phyloP scores from a whole-genome alignment of 2,113 vertebrate genomes.

The Urocolius indicus region DNA sequence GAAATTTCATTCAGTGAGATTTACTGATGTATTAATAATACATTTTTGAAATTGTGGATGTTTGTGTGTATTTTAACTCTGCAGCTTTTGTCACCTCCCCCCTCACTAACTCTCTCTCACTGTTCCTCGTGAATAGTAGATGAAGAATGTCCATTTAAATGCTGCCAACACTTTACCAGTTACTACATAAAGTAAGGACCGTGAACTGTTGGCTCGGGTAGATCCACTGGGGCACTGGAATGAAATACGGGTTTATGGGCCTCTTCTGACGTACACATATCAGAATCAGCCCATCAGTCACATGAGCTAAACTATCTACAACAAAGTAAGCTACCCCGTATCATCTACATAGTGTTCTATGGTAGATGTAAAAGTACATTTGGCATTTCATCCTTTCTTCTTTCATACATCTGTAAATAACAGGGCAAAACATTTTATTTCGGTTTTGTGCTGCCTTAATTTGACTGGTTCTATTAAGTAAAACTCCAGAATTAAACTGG shows the following conservation, averaged over 20 bases:
- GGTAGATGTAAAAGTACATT: neutral
- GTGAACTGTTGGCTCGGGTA: neutral
- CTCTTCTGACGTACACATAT: neutral
- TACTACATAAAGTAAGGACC: neutral
- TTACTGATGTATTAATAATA: neutral
- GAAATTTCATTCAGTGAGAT: neutral
- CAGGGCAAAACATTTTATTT: neutral
- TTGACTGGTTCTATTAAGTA: neutral
- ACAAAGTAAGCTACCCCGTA: rapidly evolving
- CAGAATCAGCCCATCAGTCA: neutral
- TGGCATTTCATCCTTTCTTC: neutral
- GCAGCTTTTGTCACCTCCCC: neutral
- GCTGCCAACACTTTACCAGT: neutral
- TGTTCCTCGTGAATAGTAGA: neutral
- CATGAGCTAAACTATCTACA: neutral
- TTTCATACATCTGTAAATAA: neutral
- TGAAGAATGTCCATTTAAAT: neutral
- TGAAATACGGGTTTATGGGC: neutral
- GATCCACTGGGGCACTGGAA: neutral
- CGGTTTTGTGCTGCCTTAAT: neutral
- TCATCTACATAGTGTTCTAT: neutral
- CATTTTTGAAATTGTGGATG: neutral
- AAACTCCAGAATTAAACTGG: neutral
- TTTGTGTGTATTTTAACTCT: neutral
- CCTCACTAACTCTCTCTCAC: neutral